These are phyloP conservation scores for Lagocephalus sceleratus DNA, from an alignment of 2,797 vertebrate genomes.

Conservation along the genomic window DNA sequence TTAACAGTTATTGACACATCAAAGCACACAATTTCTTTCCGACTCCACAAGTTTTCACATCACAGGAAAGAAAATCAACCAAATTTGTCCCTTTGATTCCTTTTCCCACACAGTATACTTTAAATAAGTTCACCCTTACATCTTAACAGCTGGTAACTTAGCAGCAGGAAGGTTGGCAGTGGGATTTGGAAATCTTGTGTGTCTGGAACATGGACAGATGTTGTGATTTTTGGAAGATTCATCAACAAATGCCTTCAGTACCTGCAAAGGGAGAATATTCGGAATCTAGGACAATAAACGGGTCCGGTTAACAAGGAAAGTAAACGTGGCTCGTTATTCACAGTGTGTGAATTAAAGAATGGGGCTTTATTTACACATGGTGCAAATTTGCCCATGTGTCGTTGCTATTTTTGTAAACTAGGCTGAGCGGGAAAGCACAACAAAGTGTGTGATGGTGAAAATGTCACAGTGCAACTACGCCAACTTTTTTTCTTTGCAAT, in stretches of 20 bases:
- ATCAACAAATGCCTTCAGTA: slow-evolving; percentile 7
- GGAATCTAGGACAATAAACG: slow-evolving; percentile 35
- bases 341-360: too few relatives aligned
- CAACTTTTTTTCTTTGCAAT: too few relatives aligned
- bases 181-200: too few relatives aligned
- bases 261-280: not conserved
- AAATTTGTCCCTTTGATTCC: slow-evolving; percentile 11
- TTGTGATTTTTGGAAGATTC: slow-evolving; percentile 12
- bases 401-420: too few relatives aligned
- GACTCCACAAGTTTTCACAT: slow-evolving; percentile 14
- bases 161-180: not conserved
- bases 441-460: too few relatives aligned
- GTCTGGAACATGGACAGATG: slow-evolving; percentile 1
- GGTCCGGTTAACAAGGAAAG: slow-evolving; percentile 5
- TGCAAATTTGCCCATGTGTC: too few relatives aligned
- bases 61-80: slow-evolving; percentile 5
- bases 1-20: slow-evolving; percentile 35
- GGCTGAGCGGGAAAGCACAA: too few relatives aligned
- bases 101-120: not conserved
- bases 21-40: slow-evolving; percentile 8
- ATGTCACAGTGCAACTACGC: too few relatives aligned
- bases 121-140: slow-evolving; percentile 1
- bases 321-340: not conserved
- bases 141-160: slow-evolving; percentile 8
- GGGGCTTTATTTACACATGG: too few relatives aligned